Evolutionary conservation across 2,797 vertebrate species (phyloP), one percentile per base, ranked within the genome.

Genomic region (Anguilla marmorata): DNA sequence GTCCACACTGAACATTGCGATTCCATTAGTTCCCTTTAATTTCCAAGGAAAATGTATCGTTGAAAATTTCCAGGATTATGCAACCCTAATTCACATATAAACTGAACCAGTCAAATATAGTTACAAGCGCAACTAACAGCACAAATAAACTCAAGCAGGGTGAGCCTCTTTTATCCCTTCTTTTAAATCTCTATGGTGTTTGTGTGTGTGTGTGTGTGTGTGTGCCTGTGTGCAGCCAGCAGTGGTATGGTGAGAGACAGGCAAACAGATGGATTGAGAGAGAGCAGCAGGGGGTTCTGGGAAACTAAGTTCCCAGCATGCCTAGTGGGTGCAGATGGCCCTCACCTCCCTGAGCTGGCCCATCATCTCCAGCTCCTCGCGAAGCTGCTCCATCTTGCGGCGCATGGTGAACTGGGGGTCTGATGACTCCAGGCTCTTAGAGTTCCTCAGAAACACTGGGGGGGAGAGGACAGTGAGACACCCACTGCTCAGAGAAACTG

Each of bases 401-500:
- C 96, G 93, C 89, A 96, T 96, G 33, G 96, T 96, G 92, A 96
- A 96, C 27, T 96, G 96, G 1, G 96, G 96, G 86, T 96, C 96
- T 93, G 95, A 91, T 8, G 96, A 95, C 87, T 96, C 96, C 92
- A 96, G 90, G 91, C 96, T 96, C 91, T 96, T 95, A 89, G 95
- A 95, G 56, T 95, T 95, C 90, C 96, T 94, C 85, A 95, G 91
- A 90, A 96, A 96, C 80, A 96, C 96, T 96, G 79, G 12, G 33
- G n/a, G 6, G 27, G 56, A 66, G 56, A 21, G 19, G 79, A 82
- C 41, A 82, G 79, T 48, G 21, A 48, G 79, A 82, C 16, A 82
- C 14, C 72, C 72, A 12, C 14, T 21, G n/a, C n/a, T 9, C 66
- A 72, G 8, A 33, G 27, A 72, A 72, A 72, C 66, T 27, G 9